Evolutionary conservation across 2,113 vertebrate species (phyloP).

Genomic region (Leptocoma aspasia): DNA sequence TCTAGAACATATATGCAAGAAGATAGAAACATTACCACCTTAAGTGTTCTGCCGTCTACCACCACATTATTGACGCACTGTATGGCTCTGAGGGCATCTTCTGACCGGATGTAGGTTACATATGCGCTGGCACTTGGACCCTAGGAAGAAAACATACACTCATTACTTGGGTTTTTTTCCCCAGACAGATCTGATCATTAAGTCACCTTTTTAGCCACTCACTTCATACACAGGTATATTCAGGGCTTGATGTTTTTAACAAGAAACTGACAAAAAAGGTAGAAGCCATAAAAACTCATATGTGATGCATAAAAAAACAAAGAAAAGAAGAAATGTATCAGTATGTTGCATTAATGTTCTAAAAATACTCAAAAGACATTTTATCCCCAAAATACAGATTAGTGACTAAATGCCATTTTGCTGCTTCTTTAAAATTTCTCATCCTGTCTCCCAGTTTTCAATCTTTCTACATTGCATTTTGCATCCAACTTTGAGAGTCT

Average conservation of each 20-base stretch:
- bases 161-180: neutral
- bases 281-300: neutral
- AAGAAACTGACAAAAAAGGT: neutral
- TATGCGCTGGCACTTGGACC: conserved; percentile 99
- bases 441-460: neutral
- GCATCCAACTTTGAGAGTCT: neutral
- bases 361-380: neutral
- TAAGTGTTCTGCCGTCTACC: conserved; percentile 97
- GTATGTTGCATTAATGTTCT: neutral
- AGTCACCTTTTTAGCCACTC: neutral
- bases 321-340: neutral
- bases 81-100: conserved; percentile 98
- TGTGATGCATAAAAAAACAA: neutral
- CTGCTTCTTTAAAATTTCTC: neutral
- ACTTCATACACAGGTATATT: neutral
- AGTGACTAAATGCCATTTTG: neutral
- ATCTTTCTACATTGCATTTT: neutral
- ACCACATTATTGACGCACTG: conserved; percentile 99
- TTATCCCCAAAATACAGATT: neutral
- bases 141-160: conserved; percentile 66
- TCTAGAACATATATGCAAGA: neutral
- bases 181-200: neutral
- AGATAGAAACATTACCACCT: conserved; percentile 74
- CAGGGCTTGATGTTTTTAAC: neutral
- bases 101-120: conserved; percentile 97